These are phyloP conservation scores for Leptopilina syphax DNA, from an alignment of 2,888 invertebrate genomes.

Conservation along the genomic window DNA sequence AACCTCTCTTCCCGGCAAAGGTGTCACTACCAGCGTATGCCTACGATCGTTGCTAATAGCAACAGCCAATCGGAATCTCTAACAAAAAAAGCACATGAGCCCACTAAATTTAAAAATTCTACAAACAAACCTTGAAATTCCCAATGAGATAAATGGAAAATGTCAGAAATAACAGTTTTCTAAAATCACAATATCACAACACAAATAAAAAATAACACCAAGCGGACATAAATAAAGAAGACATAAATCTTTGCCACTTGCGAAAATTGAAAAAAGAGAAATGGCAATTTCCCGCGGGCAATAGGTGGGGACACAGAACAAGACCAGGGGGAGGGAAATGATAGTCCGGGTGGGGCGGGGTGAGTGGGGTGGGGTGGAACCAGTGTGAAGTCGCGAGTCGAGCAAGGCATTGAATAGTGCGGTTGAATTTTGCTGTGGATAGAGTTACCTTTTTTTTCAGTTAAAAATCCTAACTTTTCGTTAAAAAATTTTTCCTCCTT, in stretches of 20 bases:
- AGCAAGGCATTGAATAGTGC: neutral
- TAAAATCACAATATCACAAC: too few relatives aligned
- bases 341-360: neutral
- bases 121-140: too few relatives aligned
- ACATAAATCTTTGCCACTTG: neutral
- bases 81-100: neutral
- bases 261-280: neutral
- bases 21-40: neutral
- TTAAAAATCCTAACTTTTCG: neutral
- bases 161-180: too few relatives aligned
- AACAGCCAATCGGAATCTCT: neutral
- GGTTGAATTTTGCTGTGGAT: neutral
- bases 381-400: conserved; percentile 6
- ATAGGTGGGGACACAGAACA: conserved; percentile 5
- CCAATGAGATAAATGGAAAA: too few relatives aligned
- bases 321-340: too few relatives aligned
- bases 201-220: too few relatives aligned
- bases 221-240: too few relatives aligned
- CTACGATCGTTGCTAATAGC: neutral
- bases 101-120: neutral
- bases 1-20: neutral
- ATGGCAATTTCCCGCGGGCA: neutral
- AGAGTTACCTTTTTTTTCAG: neutral
- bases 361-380: conserved; percentile 11
- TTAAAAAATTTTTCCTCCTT: neutral